Conservation (phyloP, 2,113 vertebrate species). For the Eidolon helvum region DNA sequence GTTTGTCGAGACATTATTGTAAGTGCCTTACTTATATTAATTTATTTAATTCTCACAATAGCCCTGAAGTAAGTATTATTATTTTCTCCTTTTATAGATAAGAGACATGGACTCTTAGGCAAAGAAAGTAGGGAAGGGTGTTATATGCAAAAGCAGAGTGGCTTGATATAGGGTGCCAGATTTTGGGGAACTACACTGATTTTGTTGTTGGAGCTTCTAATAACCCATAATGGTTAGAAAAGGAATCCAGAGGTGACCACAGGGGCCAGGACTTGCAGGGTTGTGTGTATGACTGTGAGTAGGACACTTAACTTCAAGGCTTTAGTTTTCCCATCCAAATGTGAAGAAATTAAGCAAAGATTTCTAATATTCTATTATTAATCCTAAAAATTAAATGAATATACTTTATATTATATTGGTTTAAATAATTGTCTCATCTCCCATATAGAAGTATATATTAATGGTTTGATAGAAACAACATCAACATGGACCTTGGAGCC, state of each 20-base stretch:
- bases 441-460: not conserved
- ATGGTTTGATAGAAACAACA: not conserved
- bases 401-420: not conserved
- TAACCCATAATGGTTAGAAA: not conserved
- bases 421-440: not conserved
- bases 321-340: not conserved
- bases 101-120: not conserved
- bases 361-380: not conserved
- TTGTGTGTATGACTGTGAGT: not conserved
- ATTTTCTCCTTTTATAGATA: not conserved
- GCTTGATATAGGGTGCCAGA: not conserved
- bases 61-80: not conserved
- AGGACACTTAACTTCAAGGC: not conserved
- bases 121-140: not conserved
- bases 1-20: not conserved
- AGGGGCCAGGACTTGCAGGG: not conserved
- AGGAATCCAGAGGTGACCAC: not conserved
- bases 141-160: not conserved
- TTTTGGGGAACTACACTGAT: not conserved
- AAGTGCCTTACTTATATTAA: not conserved
- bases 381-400: not conserved
- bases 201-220: constrained; percentile 11
- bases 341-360: not conserved
- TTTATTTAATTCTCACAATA: constrained; percentile 35
- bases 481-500: not conserved